phyloP scores from a whole-genome alignment of 2,113 vertebrate species.

The Phyllopteryx taeniolatus region DNA sequence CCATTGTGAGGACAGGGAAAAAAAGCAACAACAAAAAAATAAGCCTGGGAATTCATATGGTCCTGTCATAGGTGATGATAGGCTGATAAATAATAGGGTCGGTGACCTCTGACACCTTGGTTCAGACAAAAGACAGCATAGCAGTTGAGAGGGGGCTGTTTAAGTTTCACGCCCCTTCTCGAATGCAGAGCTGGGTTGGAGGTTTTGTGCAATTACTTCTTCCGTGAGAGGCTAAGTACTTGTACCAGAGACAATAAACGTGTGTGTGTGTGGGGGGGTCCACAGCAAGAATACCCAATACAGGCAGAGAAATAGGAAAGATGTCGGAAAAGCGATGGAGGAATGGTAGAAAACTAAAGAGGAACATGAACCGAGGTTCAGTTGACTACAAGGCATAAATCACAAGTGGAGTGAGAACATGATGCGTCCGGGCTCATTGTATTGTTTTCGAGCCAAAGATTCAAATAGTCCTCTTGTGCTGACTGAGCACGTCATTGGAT shows the following conservation, averaged over 20 bases:
- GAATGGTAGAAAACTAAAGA: constrained; percentile 4
- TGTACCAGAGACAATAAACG: constrained; percentile 12
- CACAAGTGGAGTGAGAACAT: constrained; percentile 51
- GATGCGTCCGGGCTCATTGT: constrained; percentile 23
- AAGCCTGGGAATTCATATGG: constrained; percentile 33
- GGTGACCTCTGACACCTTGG: constrained; percentile 43
- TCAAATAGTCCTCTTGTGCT: constrained; percentile 42
- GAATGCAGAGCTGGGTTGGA: constrained; percentile 29
- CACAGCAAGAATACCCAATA: constrained; percentile 37
- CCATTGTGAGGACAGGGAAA: background rate
- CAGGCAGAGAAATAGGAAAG: constrained; percentile 18
- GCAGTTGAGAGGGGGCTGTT: constrained; percentile 14
- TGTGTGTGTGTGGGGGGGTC: background rate
- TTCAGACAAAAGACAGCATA: constrained; percentile 27
- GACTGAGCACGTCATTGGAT: constrained; percentile 26
- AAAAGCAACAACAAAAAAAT: constrained; percentile 14
- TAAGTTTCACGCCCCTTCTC: constrained; percentile 46
- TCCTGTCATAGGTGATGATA: constrained; percentile 32
- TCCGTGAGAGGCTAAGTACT: constrained; percentile 26
- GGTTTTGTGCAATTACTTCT: constrained; percentile 39
- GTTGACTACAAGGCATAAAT: constrained; percentile 45
- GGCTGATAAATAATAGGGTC: constrained; percentile 37
- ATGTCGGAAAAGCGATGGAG: constrained; percentile 25
- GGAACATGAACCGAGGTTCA: constrained; percentile 26
- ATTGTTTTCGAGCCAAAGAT: constrained; percentile 38